A percentile compares a stretch with the other conserved stretches of the same genome.
Evolutionary conservation across 2,888 invertebrate genomes (phyloP).

Genomic region (Neuroscelio doddi): DNA sequence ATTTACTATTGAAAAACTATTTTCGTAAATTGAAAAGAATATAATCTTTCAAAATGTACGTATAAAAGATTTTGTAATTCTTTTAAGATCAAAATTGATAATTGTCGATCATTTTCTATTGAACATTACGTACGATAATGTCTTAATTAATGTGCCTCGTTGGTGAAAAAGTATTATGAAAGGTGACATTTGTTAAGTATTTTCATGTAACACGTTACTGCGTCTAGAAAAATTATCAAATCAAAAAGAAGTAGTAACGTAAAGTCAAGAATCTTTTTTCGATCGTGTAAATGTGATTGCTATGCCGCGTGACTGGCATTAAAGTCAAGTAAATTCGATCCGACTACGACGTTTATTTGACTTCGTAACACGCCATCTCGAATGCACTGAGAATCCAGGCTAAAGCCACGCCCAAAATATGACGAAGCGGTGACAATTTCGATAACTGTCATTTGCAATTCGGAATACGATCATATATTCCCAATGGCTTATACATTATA

Average conservation of each 20-base stretch:
- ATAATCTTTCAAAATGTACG: too few relatives aligned
- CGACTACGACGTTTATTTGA: constrained; percentile 20
- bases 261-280: too few relatives aligned
- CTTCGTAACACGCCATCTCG: constrained; percentile 24
- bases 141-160: too few relatives aligned
- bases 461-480: neutral
- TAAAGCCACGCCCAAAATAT: constrained; percentile 30
- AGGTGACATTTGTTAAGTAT: too few relatives aligned
- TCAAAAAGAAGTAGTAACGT: neutral
- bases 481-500: constrained; percentile 2
- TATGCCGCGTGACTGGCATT: constrained; percentile 19
- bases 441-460: constrained; percentile 26
- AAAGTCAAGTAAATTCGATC: constrained; percentile 18
- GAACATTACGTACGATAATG: too few relatives aligned
- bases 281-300: constrained; percentile 20
- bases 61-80: too few relatives aligned
- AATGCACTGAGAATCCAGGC: constrained; percentile 17
- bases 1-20: too few relatives aligned
- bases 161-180: too few relatives aligned
- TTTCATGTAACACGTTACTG: too few relatives aligned
- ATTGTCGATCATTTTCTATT: too few relatives aligned
- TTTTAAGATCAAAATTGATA: too few relatives aligned
- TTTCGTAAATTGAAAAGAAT: too few relatives aligned
- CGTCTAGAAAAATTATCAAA: constrained; percentile 8
- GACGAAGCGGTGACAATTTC: constrained; percentile 34